A percentile compares a stretch with the other conserved stretches of the same genome.
These are phyloP conservation scores for Eilema griseolum DNA, from an alignment of 2,888 invertebrate species.

Conservation along the genomic window DNA sequence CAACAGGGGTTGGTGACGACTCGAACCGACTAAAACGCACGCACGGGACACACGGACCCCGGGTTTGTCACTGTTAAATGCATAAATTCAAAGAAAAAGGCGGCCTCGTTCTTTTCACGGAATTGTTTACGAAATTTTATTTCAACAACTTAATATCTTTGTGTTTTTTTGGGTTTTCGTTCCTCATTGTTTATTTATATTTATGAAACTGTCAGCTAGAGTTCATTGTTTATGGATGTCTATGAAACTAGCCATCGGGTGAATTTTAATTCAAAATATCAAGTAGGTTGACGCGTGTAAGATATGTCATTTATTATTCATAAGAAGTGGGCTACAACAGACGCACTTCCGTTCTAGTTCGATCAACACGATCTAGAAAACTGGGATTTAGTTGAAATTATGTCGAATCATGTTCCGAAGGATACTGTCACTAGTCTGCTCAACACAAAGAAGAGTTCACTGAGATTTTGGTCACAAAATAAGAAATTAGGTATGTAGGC, in stretches of 20 bases:
- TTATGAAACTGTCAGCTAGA: background rate
- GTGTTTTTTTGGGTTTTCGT: background rate
- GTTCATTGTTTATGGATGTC: background rate
- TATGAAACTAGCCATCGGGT: background rate
- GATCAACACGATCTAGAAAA: background rate
- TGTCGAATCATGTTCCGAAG: background rate
- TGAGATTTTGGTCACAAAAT: background rate
- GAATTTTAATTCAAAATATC: constrained; percentile 1
- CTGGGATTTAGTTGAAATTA: background rate
- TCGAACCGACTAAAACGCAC: no score
- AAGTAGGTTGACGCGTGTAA: background rate
- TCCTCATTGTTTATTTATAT: background rate
- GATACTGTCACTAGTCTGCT: background rate
- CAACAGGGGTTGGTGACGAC: no score
- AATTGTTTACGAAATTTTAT: no score
- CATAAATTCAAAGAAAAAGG: no score
- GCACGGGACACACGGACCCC: no score
- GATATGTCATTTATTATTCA: background rate
- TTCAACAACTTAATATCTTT: background rate
- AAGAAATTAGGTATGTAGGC: background rate
- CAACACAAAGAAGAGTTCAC: background rate
- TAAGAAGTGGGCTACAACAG: background rate
- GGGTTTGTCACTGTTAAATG: no score
- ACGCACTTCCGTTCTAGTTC: background rate
- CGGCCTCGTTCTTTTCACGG: no score